Conservation (phyloP, 2,888 invertebrate genomes). For the Pardosa pseudoannulata region DNA sequence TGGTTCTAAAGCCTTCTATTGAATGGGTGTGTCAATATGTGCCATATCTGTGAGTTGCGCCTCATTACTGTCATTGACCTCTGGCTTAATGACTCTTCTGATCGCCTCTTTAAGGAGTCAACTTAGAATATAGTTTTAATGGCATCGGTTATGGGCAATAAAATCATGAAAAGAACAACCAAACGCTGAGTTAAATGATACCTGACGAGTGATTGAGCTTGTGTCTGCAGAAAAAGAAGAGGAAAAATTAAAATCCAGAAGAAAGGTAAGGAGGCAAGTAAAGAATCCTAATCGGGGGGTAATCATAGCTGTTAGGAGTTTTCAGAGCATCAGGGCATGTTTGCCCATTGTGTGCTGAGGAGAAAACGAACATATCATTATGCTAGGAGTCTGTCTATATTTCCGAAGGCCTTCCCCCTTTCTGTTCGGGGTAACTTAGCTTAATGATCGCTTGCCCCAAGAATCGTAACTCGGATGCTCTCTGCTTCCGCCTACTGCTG, state of each 20-base stretch:
- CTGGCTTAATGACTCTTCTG: slow-evolving; percentile 46
- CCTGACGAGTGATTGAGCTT: slow-evolving; percentile 67
- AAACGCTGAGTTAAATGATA: slow-evolving; percentile 66
- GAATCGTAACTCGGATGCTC: slow-evolving; percentile 17
- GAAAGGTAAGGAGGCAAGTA: slow-evolving; percentile 24
- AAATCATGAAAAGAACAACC: slow-evolving; percentile 45
- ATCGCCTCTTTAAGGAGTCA: slow-evolving; percentile 18
- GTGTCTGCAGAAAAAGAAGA: slow-evolving; percentile 22
- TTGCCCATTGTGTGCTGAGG: slow-evolving; percentile 49
- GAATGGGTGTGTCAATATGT: slow-evolving; percentile 30
- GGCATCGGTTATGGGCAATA: slow-evolving; percentile 64
- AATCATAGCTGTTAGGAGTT: slow-evolving; percentile 54
- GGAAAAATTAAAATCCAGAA: slow-evolving; percentile 22
- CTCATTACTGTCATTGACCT: slow-evolving; percentile 63
- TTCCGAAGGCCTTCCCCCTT: slow-evolving; percentile 1
- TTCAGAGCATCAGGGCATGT: slow-evolving; percentile 37
- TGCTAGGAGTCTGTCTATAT: neutral
- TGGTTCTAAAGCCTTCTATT: neutral
- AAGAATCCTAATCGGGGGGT: slow-evolving; percentile 30
- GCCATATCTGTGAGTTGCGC: slow-evolving; percentile 58
- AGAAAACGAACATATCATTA: slow-evolving; percentile 55
- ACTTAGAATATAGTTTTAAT: slow-evolving; percentile 64
- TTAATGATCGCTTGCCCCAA: slow-evolving; percentile 34
- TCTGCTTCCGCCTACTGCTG: slow-evolving; percentile 38
- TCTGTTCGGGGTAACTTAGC: slow-evolving; percentile 4